Conservation (phyloP, 2,797 vertebrate species). For the Spinibarbus caldwelli region DNA sequence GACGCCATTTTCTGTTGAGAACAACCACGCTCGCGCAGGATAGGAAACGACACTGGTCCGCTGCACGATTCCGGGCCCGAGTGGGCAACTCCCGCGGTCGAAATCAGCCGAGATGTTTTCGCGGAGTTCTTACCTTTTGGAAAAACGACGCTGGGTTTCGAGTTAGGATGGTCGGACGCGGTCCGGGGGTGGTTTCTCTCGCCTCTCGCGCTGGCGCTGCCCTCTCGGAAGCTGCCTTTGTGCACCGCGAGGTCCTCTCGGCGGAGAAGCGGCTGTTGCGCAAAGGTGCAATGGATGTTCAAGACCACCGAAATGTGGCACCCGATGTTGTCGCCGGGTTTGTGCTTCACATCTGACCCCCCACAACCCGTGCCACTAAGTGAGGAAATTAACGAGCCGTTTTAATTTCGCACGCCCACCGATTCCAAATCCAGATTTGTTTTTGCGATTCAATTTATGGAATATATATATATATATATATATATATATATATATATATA, state of each 20-base stretch:
- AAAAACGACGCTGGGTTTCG: constrained; percentile 33
- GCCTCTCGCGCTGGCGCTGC: constrained; percentile 72
- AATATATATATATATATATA: not conserved
- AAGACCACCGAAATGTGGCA: constrained; percentile 49
- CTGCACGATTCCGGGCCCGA: constrained; percentile 66
- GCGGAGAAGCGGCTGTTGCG: constrained; percentile 78
- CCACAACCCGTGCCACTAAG: not conserved
- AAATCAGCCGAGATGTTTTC: constrained; percentile 22
- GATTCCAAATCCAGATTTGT: constrained; percentile 3
- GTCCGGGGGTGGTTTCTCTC: constrained; percentile 73
- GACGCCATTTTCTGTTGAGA: constrained; percentile 81
- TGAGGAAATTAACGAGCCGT: constrained; percentile 11
- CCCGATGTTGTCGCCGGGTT: constrained; percentile 42
- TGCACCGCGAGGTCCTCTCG: constrained; percentile 79
- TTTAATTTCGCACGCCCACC: not conserved
- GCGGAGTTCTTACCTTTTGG: constrained; percentile 52
- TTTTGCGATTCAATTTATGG: not conserved
- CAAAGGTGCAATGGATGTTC: constrained; percentile 77
- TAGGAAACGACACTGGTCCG: constrained; percentile 60
- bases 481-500: too few relatives aligned
- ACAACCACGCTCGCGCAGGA: constrained; percentile 75
- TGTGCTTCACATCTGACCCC: constrained; percentile 19
- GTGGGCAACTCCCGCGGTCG: constrained; percentile 60
- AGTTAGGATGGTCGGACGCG: constrained; percentile 41
- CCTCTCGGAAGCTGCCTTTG: constrained; percentile 84